A percentile compares a stretch with the other conserved stretches of the same genome.
phyloP scores from a whole-genome alignment of 2,113 vertebrate genomes.

The Peromyscus leucopus region DNA sequence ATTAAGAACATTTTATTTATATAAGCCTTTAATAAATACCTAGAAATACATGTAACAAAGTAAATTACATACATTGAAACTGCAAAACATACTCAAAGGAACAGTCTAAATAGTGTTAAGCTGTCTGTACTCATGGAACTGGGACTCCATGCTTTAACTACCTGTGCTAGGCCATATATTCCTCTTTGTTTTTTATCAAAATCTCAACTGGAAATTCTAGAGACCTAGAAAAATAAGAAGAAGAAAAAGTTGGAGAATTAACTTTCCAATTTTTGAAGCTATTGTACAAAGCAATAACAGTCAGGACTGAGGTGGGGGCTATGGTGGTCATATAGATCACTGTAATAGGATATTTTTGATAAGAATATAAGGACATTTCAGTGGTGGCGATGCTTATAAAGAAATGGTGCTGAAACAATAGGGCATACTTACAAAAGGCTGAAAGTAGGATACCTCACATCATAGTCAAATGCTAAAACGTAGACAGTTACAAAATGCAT shows the following conservation, averaged over 20 bases:
- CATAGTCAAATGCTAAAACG: neutral
- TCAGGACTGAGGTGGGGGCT: neutral
- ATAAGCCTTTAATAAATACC: neutral
- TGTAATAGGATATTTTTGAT: neutral
- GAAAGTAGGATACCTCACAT: neutral
- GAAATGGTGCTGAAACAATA: neutral
- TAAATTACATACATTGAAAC: neutral
- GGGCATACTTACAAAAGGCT: neutral
- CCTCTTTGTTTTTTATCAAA: neutral
- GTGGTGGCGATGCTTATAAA: neutral
- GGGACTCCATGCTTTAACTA: neutral
- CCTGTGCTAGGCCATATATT: neutral
- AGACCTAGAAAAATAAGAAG: neutral
- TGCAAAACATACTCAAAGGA: neutral
- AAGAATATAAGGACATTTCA: neutral
- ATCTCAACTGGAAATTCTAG: neutral
- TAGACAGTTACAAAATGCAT: neutral
- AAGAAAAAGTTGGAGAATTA: neutral
- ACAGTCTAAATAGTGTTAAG: neutral
- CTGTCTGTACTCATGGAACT: too few species aligned
- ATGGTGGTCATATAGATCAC: too few species aligned
- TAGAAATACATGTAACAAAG: neutral
- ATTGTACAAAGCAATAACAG: too few species aligned
- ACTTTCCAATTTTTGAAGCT: neutral
- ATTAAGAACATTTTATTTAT: neutral